These are phyloP conservation scores for Papilio polytes DNA, from an alignment of 1,140 invertebrate species.

Conservation along the genomic window DNA sequence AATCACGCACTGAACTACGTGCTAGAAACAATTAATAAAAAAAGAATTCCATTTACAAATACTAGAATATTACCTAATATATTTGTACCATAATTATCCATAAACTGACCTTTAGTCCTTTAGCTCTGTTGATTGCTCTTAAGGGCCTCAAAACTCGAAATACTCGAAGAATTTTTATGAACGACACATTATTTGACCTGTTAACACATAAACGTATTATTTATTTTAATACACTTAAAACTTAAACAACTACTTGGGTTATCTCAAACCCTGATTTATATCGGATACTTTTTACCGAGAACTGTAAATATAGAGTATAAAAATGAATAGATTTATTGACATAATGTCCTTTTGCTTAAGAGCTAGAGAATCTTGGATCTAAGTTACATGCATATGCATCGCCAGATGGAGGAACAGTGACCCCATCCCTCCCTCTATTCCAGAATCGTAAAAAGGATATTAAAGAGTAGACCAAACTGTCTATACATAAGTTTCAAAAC, in stretches of 20 bases:
- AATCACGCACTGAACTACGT: constrained; percentile 99
- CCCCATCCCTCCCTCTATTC: no score
- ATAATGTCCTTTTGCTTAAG: no score
- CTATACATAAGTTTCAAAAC: no score
- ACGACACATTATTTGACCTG: constrained; percentile 58
- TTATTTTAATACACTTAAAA: background rate
- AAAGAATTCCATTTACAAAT: constrained; percentile 59
- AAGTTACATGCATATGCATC: no score
- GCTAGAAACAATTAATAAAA: constrained; percentile 85
- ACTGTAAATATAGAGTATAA: no score
- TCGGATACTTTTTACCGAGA: background rate
- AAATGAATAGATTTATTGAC: no score
- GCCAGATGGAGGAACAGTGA: no score
- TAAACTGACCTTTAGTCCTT: constrained; percentile 97
- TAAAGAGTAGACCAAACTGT: no score
- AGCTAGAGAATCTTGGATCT: no score
- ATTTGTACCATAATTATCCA: constrained; percentile 35
- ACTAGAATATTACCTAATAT: constrained; percentile 31
- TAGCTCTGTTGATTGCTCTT: constrained; percentile 99
- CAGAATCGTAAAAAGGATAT: no score
- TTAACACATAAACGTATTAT: background rate
- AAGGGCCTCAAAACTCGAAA: constrained; percentile 98
- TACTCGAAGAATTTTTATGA: constrained; percentile 97
- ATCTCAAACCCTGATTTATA: no score
- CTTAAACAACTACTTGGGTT: background rate